Base-by-base conservation (phyloP, 2,888 invertebrate species). In the Hofmannophila pseudospretella region DNA sequence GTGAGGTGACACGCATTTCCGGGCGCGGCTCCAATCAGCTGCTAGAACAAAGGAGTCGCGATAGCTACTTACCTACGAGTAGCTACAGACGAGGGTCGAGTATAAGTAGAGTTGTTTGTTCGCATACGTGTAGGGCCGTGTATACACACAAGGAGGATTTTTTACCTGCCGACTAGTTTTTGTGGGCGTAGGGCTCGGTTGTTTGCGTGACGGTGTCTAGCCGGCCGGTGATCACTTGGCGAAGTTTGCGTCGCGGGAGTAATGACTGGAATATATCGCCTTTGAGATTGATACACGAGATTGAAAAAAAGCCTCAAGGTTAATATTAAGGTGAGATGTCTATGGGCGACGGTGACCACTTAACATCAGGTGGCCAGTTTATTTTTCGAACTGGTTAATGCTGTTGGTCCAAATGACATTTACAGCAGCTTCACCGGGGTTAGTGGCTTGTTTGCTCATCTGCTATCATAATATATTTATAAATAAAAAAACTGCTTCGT, bases 1-100 rank as follows among this genome's bases (percentile, higher is more conserved):
- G 86, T 76, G 85, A 82, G 81, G 82, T 84, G 84, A 82, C 78
- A 87, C 87, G 86, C 88, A 87, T 84, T 85, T 86, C 87, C 86
- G 82, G 84, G 71, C 81, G 74, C 78, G 76, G 78, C 85, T 87
- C 88, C 88, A 88, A 88, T 88, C 88, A 87, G 87, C 88, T 88
- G 85, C 82, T 88, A 87, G 88, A 88, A 88, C 88, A 88, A 88
- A 82, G 78, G 87, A 82, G 68, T 72, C 71, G 77, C 74, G 81
- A 79, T 84, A 81, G 84, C 86, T 85, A 85, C 84, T 85, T 73
- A 75, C 76, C 72, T 81, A 84, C 73, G 67, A 82, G 79, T 81
- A 82, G 78, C 82, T 81, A 79, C 67, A 62, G 59, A 45, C 60
- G 61, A 68, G 78, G 75, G 77, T 75, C 75, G 72, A 46, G 64